Evolutionary conservation across 2,113 vertebrate species (phyloP).

Genomic region (Procapra przewalskii): DNA sequence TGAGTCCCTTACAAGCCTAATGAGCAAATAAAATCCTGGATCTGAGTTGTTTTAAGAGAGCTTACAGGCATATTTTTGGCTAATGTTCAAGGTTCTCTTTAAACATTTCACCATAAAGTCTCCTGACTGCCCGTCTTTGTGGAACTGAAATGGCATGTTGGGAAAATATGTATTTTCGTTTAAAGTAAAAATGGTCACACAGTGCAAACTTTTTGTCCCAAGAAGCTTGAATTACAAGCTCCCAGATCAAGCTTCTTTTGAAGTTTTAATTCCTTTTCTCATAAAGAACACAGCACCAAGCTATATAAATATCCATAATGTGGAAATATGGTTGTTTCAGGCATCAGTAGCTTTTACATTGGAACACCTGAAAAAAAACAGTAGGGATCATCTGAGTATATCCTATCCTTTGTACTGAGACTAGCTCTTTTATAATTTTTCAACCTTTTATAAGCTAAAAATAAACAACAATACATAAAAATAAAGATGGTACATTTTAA

Average conservation of each 20-base stretch:
- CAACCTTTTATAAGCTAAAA: not conserved
- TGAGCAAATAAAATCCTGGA: slow-evolving; percentile 50
- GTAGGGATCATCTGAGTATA: not conserved
- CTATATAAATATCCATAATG: not conserved
- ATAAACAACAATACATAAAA: not conserved
- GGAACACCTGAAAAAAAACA: not conserved
- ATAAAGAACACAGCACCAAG: not conserved
- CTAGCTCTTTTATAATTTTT: not conserved
- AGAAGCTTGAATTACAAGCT: slow-evolving; percentile 69
- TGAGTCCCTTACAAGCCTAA: slow-evolving; percentile 28
- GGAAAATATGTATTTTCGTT: slow-evolving; percentile 72
- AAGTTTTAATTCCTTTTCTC: slow-evolving; percentile 48
- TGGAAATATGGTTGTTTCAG: not conserved
- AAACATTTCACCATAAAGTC: slow-evolving; percentile 56
- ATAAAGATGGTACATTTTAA: not conserved
- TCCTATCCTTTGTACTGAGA: not conserved
- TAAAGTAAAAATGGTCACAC: slow-evolving; percentile 48
- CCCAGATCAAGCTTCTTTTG: slow-evolving; percentile 30
- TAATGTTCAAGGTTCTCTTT: slow-evolving; percentile 54
- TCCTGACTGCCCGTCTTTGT: slow-evolving; percentile 70
- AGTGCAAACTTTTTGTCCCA: slow-evolving; percentile 53
- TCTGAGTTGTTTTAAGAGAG: slow-evolving; percentile 61
- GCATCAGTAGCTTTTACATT: not conserved
- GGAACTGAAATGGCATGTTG: slow-evolving; percentile 50
- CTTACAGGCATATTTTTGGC: slow-evolving; percentile 57